Evolutionary conservation across 2,888 invertebrate genomes (phyloP).

Genomic region (Nematopogon swammerdamellus): DNA sequence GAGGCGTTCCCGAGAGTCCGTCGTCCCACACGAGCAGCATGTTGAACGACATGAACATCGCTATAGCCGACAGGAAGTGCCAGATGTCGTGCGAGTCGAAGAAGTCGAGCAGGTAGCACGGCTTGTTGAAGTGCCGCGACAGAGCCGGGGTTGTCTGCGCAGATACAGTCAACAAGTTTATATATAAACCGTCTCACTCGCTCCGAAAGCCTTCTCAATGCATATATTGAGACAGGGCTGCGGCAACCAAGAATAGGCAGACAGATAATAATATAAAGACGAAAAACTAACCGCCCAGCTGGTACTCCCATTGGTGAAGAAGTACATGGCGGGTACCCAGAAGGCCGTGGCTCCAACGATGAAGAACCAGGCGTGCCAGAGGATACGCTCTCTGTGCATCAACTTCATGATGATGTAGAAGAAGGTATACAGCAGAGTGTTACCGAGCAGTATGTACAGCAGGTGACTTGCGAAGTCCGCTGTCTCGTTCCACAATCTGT

Average conservation of each 20-base stretch:
- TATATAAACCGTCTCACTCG: too few relatives aligned
- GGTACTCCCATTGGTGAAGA: constrained; percentile 45
- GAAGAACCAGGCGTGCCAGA: constrained; percentile 61
- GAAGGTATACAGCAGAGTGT: constrained; percentile 74
- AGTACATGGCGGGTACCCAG: constrained; percentile 70
- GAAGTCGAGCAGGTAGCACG: constrained; percentile 65
- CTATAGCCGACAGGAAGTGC: constrained; percentile 81
- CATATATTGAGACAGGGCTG: constrained; percentile 28
- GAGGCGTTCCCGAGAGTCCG: constrained; percentile 68
- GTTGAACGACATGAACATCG: constrained; percentile 82
- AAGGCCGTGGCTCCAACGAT: constrained; percentile 60
- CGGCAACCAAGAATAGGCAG: too few relatives aligned
- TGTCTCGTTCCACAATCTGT: constrained; percentile 53
- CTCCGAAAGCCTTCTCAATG: too few relatives aligned
- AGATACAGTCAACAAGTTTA: not conserved
- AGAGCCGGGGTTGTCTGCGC: constrained; percentile 59
- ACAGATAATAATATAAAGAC: not conserved
- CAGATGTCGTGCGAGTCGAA: constrained; percentile 87
- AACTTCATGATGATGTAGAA: constrained; percentile 88
- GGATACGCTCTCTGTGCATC: constrained; percentile 61
- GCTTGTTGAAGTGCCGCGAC: constrained; percentile 65
- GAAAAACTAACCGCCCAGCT: constrained; percentile 9
- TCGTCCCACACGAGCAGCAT: constrained; percentile 81
- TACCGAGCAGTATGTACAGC: constrained; percentile 75
- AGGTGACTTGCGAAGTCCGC: constrained; percentile 80